Percentiles rank a stretch among this genome's conserved stretches.
Evolutionary conservation across 2,797 vertebrate species (phyloP).

Genomic region (Eulemur coronatus): DNA sequence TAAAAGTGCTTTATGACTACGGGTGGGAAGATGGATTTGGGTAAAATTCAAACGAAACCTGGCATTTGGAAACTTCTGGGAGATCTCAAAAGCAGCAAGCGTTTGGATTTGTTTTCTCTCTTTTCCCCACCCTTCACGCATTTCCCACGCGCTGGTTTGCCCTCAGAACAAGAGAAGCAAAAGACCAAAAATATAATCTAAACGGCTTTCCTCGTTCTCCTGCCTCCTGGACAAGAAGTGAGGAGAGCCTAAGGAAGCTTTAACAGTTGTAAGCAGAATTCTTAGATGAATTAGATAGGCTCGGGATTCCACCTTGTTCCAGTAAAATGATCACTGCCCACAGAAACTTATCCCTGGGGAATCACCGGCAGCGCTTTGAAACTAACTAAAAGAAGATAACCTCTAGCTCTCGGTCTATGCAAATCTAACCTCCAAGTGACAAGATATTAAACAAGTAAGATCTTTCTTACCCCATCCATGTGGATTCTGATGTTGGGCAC

Average conservation of each 20-base stretch:
- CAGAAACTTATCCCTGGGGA: background rate
- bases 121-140: background rate
- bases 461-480: conserved; percentile 89
- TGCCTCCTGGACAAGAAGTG: background rate
- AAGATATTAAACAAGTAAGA: background rate
- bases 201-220: background rate
- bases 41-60: background rate
- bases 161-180: background rate
- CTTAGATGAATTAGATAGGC: background rate
- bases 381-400: background rate
- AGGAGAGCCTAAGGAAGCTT: background rate
- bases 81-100: background rate
- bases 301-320: background rate
- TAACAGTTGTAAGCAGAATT: background rate
- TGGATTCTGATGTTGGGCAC: conserved; percentile 82
- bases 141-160: background rate
- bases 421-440: background rate
- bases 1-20: background rate
- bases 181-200: background rate
- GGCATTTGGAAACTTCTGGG: conserved; percentile 25
- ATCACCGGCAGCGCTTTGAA: background rate
- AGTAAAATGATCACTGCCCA: background rate
- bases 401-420: background rate
- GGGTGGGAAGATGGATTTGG: background rate
- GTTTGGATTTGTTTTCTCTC: background rate